Evolutionary conservation across 2,797 vertebrate genomes (phyloP).

Genomic region (Crocodylus rhombifer): DNA sequence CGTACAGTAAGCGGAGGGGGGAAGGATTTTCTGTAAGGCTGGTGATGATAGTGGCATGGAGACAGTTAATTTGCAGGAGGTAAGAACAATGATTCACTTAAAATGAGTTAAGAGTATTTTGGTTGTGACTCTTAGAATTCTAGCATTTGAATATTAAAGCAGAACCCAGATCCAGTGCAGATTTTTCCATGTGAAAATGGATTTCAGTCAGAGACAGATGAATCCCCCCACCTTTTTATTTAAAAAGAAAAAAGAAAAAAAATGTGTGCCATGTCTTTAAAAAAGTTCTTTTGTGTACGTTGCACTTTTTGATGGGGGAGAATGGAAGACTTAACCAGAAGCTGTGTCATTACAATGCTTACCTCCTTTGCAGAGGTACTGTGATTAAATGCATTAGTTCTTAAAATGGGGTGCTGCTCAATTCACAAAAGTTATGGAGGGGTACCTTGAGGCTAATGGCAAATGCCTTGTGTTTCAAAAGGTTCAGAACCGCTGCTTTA

Average conservation of each 20-base stretch:
- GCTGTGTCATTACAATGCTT: neutral
- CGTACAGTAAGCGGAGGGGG: neutral
- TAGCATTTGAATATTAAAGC: neutral
- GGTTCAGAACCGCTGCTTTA: neutral
- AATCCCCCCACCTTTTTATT: neutral
- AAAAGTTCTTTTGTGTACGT: neutral
- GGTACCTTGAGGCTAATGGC: too few species aligned
- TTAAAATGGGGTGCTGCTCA: too few species aligned
- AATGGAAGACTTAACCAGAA: neutral
- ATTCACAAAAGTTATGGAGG: too few species aligned
- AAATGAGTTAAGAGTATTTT: neutral
- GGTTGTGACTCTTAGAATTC: neutral
- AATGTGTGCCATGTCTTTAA: conserved; percentile 23
- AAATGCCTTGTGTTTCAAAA: neutral
- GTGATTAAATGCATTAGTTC: too few species aligned
- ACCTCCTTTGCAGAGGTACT: too few species aligned
- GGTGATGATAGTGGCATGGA: neutral
- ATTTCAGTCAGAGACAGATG: conserved; percentile 19
- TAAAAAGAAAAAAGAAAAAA: neutral
- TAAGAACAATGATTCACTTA: neutral
- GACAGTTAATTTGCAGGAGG: neutral
- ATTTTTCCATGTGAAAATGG: conserved; percentile 56
- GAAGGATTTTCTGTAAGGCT: neutral
- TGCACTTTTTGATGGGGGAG: neutral
- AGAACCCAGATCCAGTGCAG: neutral